These are phyloP conservation scores for Sylvietta virens DNA, from an alignment of 2,113 vertebrate genomes.

Conservation along the genomic window DNA sequence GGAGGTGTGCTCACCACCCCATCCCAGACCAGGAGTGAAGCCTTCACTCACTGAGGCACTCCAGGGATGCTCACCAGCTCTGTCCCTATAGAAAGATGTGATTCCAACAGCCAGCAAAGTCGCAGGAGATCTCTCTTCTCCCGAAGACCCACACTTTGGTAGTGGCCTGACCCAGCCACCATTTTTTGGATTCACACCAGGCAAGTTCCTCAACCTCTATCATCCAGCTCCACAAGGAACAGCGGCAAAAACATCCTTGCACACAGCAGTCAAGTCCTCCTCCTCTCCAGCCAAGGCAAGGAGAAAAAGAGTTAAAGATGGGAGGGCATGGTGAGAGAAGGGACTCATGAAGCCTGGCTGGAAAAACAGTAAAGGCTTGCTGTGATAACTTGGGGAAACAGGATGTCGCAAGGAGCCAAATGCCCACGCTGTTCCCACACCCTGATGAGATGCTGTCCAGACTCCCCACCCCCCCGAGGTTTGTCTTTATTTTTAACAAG, in stretches of 20 bases:
- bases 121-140: neutral
- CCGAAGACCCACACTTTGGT: neutral
- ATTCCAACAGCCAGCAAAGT: neutral
- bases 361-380: neutral
- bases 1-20: neutral
- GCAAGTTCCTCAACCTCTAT: neutral
- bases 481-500: constrained; percentile 57
- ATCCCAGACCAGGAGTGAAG: neutral
- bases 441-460: neutral
- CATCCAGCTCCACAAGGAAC: neutral
- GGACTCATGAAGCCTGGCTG: neutral
- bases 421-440: constrained; percentile 60
- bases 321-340: neutral
- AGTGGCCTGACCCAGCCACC: neutral
- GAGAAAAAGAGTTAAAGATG: neutral
- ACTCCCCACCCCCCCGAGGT: neutral
- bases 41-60: neutral
- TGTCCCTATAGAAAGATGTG: neutral
- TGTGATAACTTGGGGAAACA: constrained; percentile 44
- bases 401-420: constrained; percentile 31
- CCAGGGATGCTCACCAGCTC: neutral
- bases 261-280: neutral
- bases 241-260: neutral
- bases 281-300: neutral
- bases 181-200: neutral